A percentile compares a stretch with the other conserved stretches of the same genome.
These are phyloP conservation scores for Drosophila mojavensis DNA, from an alignment of 1,140 invertebrate species.

Conservation along the genomic window DNA sequence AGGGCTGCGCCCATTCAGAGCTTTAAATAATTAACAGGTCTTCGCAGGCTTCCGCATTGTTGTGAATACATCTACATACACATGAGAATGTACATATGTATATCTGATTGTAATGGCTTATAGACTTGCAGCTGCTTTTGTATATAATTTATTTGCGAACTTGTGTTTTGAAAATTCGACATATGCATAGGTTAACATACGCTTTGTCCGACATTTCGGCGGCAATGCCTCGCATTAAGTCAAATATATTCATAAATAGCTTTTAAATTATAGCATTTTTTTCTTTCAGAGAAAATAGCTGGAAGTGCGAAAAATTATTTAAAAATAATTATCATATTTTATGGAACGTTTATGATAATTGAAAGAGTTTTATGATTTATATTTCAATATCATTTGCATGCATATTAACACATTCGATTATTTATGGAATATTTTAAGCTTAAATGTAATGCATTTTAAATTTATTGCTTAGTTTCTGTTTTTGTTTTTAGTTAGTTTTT, in stretches of 20 bases:
- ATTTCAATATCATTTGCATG: conserved; percentile 14
- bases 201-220: conserved; percentile 16
- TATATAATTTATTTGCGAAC: conserved; percentile 41
- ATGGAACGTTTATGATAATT: conserved; percentile 37
- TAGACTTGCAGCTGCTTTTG: conserved; percentile 2
- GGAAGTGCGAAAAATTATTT: conserved; percentile 17
- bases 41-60: conserved; percentile 30
- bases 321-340: conserved; percentile 45
- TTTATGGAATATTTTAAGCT: conserved; percentile 22
- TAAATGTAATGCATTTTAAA: background rate
- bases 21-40: conserved; percentile 70
- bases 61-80: background rate
- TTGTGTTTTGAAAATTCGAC: conserved; percentile 8
- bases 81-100: too few relatives aligned
- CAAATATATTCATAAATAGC: conserved; percentile 37
- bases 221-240: conserved; percentile 32
- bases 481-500: background rate
- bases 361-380: conserved; percentile 33
- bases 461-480: background rate
- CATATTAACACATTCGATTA: conserved; percentile 36
- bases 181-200: conserved; percentile 33
- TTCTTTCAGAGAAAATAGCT: background rate
- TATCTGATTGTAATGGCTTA: conserved; percentile 22
- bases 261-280: conserved; percentile 5
- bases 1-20: conserved; percentile 4